Base-by-base conservation (phyloP, 2,888 invertebrate species). In the Synergus itoensis region DNA sequence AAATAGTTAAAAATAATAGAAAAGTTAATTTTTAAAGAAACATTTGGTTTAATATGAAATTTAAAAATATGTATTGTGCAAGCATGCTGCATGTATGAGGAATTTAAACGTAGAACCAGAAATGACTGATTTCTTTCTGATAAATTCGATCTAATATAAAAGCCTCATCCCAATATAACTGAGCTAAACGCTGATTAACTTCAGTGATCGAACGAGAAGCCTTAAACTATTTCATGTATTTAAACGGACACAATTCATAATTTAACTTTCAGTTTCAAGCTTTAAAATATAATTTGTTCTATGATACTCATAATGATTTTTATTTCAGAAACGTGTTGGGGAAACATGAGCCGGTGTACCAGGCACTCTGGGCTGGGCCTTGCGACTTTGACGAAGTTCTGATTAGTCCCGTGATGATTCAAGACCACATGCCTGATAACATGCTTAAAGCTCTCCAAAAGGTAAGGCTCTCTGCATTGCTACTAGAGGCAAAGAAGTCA, bases 351-450 rank as follows among this genome's bases (percentile, higher is more conserved):
- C 97, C 97, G 0, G 96, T 97, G 36, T 97, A 97, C 92, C 97
- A 97, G 92, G 98, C 97, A 14, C 93, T 98, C 28, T 97, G 97
- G 97, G 97, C 96, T 0, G 95, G 96, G 84, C 96, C 96, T 86
- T 95, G 94, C 63, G 96, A 97, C 91, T 97, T 97, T 90, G 96
- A 97, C 91, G 96, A 97, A 92, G 97, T 98, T 28, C 94, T 97
- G 78, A 97, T 98, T 84, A 97, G 97, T 41, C 97, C 97, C 0
- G 96, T 96, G 76, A 97, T 97, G 97, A 94, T 97, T 82, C 96
- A 97, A 92, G 97, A 98, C 92, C 97, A 98, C 92, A 97, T 98
- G 97, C 97, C 97, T 45, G 97, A 97, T 90, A 96, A 95, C 91
- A 96, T 97, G 80, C 93, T 97, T 86, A 95, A 96, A 83, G 97